Base-by-base conservation (phyloP, 1,140 invertebrate genomes). In the Ericerus pela region DNA sequence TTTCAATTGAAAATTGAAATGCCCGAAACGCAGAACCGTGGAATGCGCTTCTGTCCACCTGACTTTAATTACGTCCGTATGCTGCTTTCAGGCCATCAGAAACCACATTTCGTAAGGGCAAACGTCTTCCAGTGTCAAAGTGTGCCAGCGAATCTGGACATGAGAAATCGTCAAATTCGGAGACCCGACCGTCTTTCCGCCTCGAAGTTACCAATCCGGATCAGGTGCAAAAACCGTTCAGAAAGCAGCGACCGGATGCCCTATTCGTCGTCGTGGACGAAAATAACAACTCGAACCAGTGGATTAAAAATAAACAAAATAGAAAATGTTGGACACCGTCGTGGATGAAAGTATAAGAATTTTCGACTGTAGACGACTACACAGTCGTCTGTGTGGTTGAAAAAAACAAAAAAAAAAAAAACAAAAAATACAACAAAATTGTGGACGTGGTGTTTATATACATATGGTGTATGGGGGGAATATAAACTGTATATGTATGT, bases 181-280 rank as follows among this genome's bases (percentile, higher is more conserved):
- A 47, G 5, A 4, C 4, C 16, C 10, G 41, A 47, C 41, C 41
- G 8, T 24, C 41, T 5, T 47, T 47, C 26, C 41, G 41, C 10
- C 22, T 47, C 20, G 41, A 47, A 47, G 41, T 47, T 22, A 47
- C 41, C 41, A 47, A 47, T 24, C 41, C 41, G 2, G 41, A 47
- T 47, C 20, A 24, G 4, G 41, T 24, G 2, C 41, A 47, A 3
- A 47, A 24, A 20, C 41, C 41, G 26, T 47, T 5, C 41, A 24
- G 26, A 2, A 47, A 47, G 20, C 16, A 24, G 6, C 22, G 26
- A 47, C 11, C 16, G 2, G 41, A 47, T 24, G 20, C 11, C 22
- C 16, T 24, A 3, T 47, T 47, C 14, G 41, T 47, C 10, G 41
- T 47, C 8, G 10, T 47, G 6, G 41, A 47, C 26, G 41, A 47